Evolutionary conservation across 2,113 vertebrate genomes (phyloP), one percentile per base, ranked within the genome.

Genomic region (Speoplatyrhinus poulsoni): DNA sequence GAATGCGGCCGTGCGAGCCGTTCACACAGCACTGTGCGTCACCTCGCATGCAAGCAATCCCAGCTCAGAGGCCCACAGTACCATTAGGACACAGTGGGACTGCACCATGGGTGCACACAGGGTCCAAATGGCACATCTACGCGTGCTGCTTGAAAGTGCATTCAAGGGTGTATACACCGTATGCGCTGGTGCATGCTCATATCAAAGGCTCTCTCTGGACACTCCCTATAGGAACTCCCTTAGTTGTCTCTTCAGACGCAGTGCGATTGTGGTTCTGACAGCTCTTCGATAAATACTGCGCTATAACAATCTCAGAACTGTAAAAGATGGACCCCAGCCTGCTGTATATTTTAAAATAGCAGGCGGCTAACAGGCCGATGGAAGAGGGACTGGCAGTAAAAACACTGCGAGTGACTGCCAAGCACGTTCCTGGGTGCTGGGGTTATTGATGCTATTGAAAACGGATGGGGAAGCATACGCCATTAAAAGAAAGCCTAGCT

Each of bases 401-500:
- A 90, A 78, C 78, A 79, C 48, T 19, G 66, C 60, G 76, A 79
- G 67, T 66, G 81, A 75, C 79, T 90, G 87, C 88, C 85, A 88
- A 88, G 85, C 88, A 88, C 83, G 85, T 89, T 87, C 67, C 67
- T 72, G 82, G 82, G 82, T 78, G 36, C 70, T 13, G 70, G 75
- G 73, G 78, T 84, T 85, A 84, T 82, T 82, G 86, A 80, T 76
- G 85, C 75, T 85, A 82, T 85, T 85, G 84, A 85, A 86, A 85
- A 85, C 75, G 80, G 75, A 91, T 85, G 90, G 85, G 86, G 87
- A 89, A 85, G 83, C 87, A 82, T 89, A 87, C 82, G 78, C 75
- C 75, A 77, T 77, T 80, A 82, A 88, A 83, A 86, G 67, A 81
- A 69, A 6, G 67, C 72, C 60, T 79, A 78, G 77, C 83, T 84